phyloP scores from a whole-genome alignment of 2,113 vertebrate genomes.

The Chaenocephalus aceratus region DNA sequence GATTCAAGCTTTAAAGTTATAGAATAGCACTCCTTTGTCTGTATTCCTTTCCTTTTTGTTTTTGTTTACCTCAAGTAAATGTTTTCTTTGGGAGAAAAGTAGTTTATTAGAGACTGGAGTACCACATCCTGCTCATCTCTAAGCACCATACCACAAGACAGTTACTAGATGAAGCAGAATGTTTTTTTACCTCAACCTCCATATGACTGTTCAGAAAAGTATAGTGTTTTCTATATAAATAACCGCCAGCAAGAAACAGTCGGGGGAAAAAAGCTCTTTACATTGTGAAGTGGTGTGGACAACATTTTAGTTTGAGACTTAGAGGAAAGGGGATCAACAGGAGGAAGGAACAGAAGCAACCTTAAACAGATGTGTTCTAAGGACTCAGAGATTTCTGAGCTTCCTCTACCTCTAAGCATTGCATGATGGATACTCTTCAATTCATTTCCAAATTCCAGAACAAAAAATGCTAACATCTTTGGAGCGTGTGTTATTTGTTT shows the following conservation, averaged over 20 bases:
- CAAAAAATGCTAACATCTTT: constrained; percentile 13
- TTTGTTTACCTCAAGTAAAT: neutral
- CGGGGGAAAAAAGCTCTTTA: neutral
- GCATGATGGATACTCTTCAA: neutral
- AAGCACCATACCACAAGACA: constrained; percentile 12
- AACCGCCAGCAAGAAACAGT: neutral
- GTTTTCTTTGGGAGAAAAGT: neutral
- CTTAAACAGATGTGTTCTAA: constrained; percentile 57
- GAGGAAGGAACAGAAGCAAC: constrained; percentile 32
- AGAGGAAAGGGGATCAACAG: constrained; percentile 21
- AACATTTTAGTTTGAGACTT: constrained; percentile 7
- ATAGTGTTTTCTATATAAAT: constrained; percentile 1
- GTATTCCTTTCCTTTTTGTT: neutral
- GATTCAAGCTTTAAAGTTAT: neutral
- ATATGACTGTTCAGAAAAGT: neutral
- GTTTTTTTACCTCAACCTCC: neutral
- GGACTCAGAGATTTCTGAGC: constrained; percentile 17
- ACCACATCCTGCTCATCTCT: constrained; percentile 31
- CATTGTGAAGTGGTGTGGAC: neutral
- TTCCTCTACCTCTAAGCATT: constrained; percentile 29
- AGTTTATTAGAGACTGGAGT: neutral
- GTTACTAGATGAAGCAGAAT: constrained; percentile 13
- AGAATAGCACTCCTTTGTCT: neutral
- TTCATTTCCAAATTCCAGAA: constrained; percentile 14
- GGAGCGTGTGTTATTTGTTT: constrained; percentile 19